Base-by-base conservation (phyloP, 2,888 invertebrate genomes). In the Nebria salina region DNA sequence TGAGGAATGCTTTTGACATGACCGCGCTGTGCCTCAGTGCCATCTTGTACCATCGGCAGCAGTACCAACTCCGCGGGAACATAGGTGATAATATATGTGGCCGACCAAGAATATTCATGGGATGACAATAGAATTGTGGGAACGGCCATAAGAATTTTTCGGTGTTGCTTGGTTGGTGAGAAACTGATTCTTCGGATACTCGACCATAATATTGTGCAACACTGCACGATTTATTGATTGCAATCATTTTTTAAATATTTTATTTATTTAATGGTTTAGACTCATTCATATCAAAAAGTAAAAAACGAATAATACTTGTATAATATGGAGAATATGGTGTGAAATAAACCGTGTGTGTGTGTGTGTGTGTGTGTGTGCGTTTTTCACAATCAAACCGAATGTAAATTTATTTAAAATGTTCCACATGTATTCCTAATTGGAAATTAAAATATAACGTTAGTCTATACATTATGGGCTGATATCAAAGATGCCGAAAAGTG, bases 1-100 rank as follows among this genome's bases (percentile, higher is more conserved):
- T 85, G 86, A 86, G 86, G 87, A 87, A 87, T 87, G 87, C 87
- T 87, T 54, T 87, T 87, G 86, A 87, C 87, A 87, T 85, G 85
- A 85, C 87, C 87, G 87, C 85, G 86, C 15, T 8, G 11, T 54
- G 54, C 54, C 13, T 13, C 68, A 26, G 25, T 68, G 68, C 26
- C 25, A 68, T 68, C 25, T 20, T 68, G 68, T 13, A 9, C 25
- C 68, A 20, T 20, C 68, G 20, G 68, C 26, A 26, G 26, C 26
- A 15, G 65, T 65, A 15, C 65, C 1, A 26, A 20, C 68, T 9
- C n/a, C 20, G 68, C 68, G 25, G 9, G 20, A 8, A 8, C 54
- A 54, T 54, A 54, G 54, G 54, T 54, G 54, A 54, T 54, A 54
- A 54, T 54, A 54, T 54, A 54, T 54, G 54, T 54, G 54, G 54